These are phyloP conservation scores for Brienomyrus brachyistius DNA, from an alignment of 2,113 vertebrate genomes.

Conservation along the genomic window DNA sequence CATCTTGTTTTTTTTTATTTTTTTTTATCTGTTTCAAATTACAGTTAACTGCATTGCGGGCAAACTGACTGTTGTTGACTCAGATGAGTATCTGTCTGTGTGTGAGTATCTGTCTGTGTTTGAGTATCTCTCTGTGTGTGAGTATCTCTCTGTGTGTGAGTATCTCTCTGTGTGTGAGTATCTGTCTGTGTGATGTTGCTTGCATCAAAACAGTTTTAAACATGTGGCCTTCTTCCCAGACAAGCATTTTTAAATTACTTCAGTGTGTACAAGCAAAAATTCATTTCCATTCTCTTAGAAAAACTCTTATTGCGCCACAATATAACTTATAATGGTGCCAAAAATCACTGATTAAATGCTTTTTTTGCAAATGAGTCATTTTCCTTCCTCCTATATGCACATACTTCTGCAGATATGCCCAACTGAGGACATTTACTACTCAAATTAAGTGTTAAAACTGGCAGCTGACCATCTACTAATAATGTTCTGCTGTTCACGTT, in stretches of 20 bases:
- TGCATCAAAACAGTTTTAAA: neutral
- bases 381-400: neutral
- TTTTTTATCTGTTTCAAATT: neutral
- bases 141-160: too few species aligned
- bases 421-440: neutral
- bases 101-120: too few species aligned
- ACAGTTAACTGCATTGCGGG: neutral
- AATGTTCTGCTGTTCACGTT: neutral
- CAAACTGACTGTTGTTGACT: neutral
- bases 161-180: neutral
- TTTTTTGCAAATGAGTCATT: neutral
- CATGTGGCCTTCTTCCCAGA: neutral
- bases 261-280: neutral
- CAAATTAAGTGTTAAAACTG: neutral
- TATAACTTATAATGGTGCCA: neutral
- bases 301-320: neutral
- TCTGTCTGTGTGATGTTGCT: neutral
- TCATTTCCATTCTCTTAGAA: neutral
- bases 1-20: neutral
- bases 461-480: neutral
- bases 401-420: neutral
- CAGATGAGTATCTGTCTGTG: neutral
- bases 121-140: too few species aligned
- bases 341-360: neutral
- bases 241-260: neutral